Evolutionary conservation across 2,888 invertebrate species (phyloP).

Genomic region (Drosophila mettleri): DNA sequence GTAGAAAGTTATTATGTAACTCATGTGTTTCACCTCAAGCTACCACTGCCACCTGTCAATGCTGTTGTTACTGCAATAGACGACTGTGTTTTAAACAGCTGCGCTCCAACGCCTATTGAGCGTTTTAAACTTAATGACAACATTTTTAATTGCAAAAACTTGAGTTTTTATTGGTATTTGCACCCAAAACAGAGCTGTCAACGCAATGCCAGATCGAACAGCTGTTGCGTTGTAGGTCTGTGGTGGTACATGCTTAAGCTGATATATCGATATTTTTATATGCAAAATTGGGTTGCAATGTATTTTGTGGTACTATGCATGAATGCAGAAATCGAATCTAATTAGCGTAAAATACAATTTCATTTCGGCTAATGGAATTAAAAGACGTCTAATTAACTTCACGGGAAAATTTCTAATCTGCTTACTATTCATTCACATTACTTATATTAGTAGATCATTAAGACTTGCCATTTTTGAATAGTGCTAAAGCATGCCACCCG

Average conservation of each 20-base stretch:
- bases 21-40: slow-evolving; percentile 33
- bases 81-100: slow-evolving; percentile 49
- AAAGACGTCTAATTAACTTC: too few species aligned
- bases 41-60: slow-evolving; percentile 1
- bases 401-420: too few species aligned
- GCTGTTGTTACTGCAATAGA: slow-evolving; percentile 14
- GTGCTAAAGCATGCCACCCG: too few species aligned
- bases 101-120: slow-evolving; percentile 53
- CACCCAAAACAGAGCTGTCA: slow-evolving; percentile 14
- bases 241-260: background rate
- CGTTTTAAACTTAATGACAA: slow-evolving; percentile 58
- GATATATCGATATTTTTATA: slow-evolving; percentile 9
- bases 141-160: slow-evolving; percentile 31
- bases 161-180: background rate
- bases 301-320: too few species aligned
- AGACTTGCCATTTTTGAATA: too few species aligned
- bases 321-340: too few species aligned
- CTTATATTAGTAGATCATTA: too few species aligned
- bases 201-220: slow-evolving; percentile 10
- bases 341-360: too few species aligned
- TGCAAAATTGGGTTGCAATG: background rate
- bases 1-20: slow-evolving; percentile 58
- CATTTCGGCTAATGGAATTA: too few species aligned
- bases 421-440: too few species aligned
- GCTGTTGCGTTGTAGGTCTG: slow-evolving; percentile 25